Evolutionary conservation across 2,888 invertebrate species (phyloP).

Genomic region (Andrena trimmerana): DNA sequence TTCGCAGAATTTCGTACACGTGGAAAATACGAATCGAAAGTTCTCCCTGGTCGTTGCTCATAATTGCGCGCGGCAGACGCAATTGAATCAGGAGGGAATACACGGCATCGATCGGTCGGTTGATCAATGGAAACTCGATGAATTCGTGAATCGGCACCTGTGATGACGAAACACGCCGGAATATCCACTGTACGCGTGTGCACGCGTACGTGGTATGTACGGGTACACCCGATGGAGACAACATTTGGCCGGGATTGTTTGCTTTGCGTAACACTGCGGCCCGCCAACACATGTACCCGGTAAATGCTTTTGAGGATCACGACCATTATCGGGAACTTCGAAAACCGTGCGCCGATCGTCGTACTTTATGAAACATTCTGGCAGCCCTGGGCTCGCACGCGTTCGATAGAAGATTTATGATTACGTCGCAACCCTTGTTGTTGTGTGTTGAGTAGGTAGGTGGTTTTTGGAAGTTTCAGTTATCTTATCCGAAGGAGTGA

Average conservation of each 20-base stretch:
- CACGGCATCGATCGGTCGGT: conserved; percentile 49
- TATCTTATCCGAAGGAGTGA: too few species aligned
- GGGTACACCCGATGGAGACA: conserved; percentile 46
- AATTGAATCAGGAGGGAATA: conserved; percentile 59
- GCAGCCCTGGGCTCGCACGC: not conserved
- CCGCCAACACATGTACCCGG: conserved; percentile 18
- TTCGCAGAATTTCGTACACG: conserved; percentile 38
- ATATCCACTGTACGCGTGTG: conserved; percentile 18
- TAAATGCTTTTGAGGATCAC: conserved; percentile 36
- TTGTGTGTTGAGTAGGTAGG: too few species aligned
- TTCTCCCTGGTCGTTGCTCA: conserved; percentile 28
- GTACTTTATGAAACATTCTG: conserved; percentile 38
- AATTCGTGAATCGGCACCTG: conserved; percentile 62
- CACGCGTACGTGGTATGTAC: conserved; percentile 19
- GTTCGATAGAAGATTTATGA: too few species aligned
- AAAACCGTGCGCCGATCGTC: conserved; percentile 8
- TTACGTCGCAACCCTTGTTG: too few species aligned
- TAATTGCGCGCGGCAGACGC: conserved; percentile 53
- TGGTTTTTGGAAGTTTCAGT: too few species aligned
- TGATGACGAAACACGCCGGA: conserved; percentile 51
- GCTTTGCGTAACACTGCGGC: conserved; percentile 24
- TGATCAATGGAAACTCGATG: conserved; percentile 59
- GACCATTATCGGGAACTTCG: conserved; percentile 47
- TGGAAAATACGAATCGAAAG: conserved; percentile 33
- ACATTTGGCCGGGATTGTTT: conserved; percentile 56